Conservation (phyloP, 2,113 vertebrate species). For the Istiophorus platypterus region DNA sequence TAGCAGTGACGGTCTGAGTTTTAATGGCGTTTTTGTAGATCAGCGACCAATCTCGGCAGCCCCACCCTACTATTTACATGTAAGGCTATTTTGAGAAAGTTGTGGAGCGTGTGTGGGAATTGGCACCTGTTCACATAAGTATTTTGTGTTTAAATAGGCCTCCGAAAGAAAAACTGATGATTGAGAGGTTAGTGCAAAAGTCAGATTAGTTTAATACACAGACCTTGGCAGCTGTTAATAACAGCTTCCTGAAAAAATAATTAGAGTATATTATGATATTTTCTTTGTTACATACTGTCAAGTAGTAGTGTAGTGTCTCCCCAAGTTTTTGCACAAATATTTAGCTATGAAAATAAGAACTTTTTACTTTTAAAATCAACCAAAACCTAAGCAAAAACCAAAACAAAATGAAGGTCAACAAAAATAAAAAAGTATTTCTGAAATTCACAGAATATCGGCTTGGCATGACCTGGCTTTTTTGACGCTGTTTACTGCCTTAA, state of each 20-base stretch:
- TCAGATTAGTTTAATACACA: neutral
- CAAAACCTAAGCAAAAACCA: no score
- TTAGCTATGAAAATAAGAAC: neutral
- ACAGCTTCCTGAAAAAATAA: neutral
- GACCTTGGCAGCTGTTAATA: neutral
- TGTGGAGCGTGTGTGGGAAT: conserved; percentile 13
- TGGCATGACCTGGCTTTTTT: neutral
- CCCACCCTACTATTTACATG: conserved; percentile 3
- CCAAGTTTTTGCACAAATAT: no score
- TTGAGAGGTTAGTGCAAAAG: neutral
- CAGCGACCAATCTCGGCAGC: neutral
- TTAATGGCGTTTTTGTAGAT: conserved; percentile 37
- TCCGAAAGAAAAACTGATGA: conserved; percentile 13
- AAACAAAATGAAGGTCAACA: no score
- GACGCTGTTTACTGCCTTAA: neutral
- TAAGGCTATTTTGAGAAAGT: conserved; percentile 12
- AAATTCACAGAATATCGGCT: neutral
- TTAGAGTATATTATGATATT: neutral
- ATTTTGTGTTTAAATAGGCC: conserved; percentile 40
- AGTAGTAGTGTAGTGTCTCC: no score
- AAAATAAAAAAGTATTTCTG: neutral
- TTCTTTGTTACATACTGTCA: neutral
- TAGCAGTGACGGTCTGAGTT: neutral
- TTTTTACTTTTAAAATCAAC: neutral
- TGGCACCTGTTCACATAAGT: conserved; percentile 43